Evolutionary conservation across 2,113 vertebrate genomes (phyloP).

Genomic region (Amazona guildingii): DNA sequence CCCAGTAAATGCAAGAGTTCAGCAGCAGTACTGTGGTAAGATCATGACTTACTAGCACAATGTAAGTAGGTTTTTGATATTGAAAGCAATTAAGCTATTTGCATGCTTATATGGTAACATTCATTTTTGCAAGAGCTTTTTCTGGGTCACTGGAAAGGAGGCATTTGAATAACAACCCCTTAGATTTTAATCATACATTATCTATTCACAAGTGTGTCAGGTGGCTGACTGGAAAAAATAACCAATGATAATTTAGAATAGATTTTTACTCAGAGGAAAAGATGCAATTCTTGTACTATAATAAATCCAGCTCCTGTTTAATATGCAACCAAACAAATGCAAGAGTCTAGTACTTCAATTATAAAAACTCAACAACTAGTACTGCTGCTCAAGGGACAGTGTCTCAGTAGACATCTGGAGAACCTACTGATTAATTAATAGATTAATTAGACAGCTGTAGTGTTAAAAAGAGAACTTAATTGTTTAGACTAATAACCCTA

Average conservation of each 20-base stretch:
- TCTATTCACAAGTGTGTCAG: conserved; percentile 27
- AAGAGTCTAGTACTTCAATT: conserved; percentile 47
- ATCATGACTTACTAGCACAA: conserved; percentile 25
- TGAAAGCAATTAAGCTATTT: conserved; percentile 5
- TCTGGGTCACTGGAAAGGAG: background rate
- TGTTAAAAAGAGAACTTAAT: conserved; percentile 70
- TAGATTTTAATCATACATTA: conserved; percentile 60
- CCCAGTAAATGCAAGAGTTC: background rate
- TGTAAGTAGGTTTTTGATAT: conserved; percentile 5
- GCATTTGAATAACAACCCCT: conserved; percentile 47
- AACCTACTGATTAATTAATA: conserved; percentile 76
- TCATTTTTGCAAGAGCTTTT: conserved; percentile 38
- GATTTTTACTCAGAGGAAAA: conserved; percentile 53
- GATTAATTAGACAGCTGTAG: conserved; percentile 73
- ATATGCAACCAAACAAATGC: conserved; percentile 12
- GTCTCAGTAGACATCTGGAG: conserved; percentile 72
- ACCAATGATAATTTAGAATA: conserved; percentile 52
- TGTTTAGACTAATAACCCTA: conserved; percentile 78
- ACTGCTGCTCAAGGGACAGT: conserved; percentile 56
- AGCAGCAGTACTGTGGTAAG: background rate
- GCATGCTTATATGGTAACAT: background rate
- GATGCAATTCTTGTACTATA: background rate
- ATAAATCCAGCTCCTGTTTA: conserved; percentile 28
- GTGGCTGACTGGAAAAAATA: conserved; percentile 37
- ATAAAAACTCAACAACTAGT: conserved; percentile 19